These are phyloP conservation scores for Camponotus fellah DNA, from an alignment of 2,888 invertebrate species.

Conservation along the genomic window DNA sequence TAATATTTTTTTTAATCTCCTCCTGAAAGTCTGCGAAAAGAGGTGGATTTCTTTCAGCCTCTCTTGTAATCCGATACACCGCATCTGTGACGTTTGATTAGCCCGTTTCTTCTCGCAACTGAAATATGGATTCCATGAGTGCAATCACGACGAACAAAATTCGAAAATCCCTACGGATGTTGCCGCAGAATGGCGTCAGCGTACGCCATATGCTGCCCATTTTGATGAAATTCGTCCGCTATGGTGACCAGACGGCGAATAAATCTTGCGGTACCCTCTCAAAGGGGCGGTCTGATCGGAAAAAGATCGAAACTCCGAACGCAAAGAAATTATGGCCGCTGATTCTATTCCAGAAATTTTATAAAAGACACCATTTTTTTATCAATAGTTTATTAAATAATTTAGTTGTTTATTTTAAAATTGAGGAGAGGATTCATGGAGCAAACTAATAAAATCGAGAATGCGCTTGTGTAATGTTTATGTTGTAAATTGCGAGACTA, in stretches of 20 bases:
- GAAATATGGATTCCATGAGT: slow-evolving; percentile 46
- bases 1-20: neutral
- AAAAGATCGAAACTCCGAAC: slow-evolving; percentile 58
- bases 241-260: slow-evolving; percentile 59
- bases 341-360: slow-evolving; percentile 30
- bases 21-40: neutral
- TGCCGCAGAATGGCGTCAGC: slow-evolving; percentile 46
- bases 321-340: slow-evolving; percentile 33
- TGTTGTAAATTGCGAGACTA: neutral
- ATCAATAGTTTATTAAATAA: neutral
- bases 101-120: slow-evolving; percentile 12
- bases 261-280: slow-evolving; percentile 60
- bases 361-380: neutral
- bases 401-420: neutral
- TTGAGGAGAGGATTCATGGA: neutral
- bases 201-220: slow-evolving; percentile 81
- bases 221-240: slow-evolving; percentile 63
- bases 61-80: slow-evolving; percentile 5
- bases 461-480: neutral
- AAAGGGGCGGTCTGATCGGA: slow-evolving; percentile 57
- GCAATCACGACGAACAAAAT: slow-evolving; percentile 45
- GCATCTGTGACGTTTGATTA: slow-evolving; percentile 34
- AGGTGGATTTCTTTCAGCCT: neutral
- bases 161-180: slow-evolving; percentile 48
- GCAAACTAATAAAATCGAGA: neutral